phyloP scores from a whole-genome alignment of 1,140 invertebrate species.

The Eupristina koningsbergeri region DNA sequence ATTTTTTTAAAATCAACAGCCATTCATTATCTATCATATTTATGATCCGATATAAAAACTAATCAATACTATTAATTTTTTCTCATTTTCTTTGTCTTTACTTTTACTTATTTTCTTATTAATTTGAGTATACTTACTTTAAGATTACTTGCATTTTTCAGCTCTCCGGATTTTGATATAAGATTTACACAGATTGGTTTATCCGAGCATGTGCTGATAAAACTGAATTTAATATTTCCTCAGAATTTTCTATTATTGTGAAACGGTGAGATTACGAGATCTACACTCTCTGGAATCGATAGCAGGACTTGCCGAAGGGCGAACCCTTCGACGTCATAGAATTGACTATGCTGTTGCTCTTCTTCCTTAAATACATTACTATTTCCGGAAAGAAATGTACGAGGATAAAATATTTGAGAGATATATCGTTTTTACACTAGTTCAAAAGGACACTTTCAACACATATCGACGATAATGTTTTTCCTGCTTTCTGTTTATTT shows the following conservation, averaged over 20 bases:
- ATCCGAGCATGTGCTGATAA: not conserved
- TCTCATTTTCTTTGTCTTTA: not conserved
- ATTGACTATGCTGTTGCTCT: not conserved
- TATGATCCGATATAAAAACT: no score
- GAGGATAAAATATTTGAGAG: no score
- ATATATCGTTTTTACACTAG: no score
- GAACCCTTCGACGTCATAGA: not conserved
- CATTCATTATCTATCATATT: no score
- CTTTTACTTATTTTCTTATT: not conserved
- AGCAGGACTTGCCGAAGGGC: not conserved
- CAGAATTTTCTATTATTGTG: not conserved
- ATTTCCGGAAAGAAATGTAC: not conserved
- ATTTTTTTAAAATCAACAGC: no score
- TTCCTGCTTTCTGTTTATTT: no score
- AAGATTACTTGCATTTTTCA: not conserved
- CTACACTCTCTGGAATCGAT: not conserved
- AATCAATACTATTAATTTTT: no score
- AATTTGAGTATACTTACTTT: not conserved
- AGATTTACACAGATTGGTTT: not conserved
- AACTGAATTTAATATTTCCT: conserved; percentile 13
- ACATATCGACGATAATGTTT: no score
- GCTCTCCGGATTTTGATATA: not conserved
- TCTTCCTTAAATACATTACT: not conserved
- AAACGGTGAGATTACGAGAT: not conserved
- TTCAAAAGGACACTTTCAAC: no score